phyloP scores from a whole-genome alignment of 2,888 invertebrate genomes.

The Nebria salina region DNA sequence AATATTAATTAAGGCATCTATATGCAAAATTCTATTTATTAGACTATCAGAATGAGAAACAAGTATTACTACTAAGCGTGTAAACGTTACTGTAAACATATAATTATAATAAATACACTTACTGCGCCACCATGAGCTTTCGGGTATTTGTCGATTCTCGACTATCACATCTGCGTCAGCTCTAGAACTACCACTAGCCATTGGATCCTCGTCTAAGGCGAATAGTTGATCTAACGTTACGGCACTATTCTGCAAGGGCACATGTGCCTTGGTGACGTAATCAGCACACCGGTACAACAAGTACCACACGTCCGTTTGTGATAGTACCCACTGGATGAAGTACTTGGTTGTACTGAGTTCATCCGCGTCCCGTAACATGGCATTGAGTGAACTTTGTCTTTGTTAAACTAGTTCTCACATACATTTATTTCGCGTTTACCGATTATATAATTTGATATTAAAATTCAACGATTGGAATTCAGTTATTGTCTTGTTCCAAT shows the following conservation, averaged over 20 bases:
- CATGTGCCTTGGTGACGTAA: constrained; percentile 62
- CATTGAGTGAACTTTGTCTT: not conserved
- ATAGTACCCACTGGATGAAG: constrained; percentile 69
- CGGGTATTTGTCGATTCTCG: constrained; percentile 55
- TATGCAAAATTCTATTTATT: too few relatives aligned
- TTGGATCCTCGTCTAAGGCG: constrained; percentile 63
- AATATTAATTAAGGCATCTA: too few relatives aligned
- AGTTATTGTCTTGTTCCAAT: not conserved
- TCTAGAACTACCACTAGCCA: constrained; percentile 22
- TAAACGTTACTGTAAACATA: too few relatives aligned
- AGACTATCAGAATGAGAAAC: too few relatives aligned
- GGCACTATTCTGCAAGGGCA: constrained; percentile 62
- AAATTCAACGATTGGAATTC: not conserved
- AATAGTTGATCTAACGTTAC: constrained; percentile 76
- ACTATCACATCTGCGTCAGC: constrained; percentile 46
- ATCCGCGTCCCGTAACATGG: constrained; percentile 18
- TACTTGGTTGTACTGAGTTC: constrained; percentile 22
- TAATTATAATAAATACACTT: constrained; percentile 15
- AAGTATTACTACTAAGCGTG: too few relatives aligned
- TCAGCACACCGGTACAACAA: constrained; percentile 72
- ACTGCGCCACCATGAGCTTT: constrained; percentile 46
- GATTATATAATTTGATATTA: not conserved
- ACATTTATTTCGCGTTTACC: not conserved
- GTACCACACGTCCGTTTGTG: constrained; percentile 70
- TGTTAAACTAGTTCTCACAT: not conserved